These are phyloP conservation scores for Adrianichthys oophorus DNA, from an alignment of 2,797 vertebrate species.

Conservation along the genomic window DNA sequence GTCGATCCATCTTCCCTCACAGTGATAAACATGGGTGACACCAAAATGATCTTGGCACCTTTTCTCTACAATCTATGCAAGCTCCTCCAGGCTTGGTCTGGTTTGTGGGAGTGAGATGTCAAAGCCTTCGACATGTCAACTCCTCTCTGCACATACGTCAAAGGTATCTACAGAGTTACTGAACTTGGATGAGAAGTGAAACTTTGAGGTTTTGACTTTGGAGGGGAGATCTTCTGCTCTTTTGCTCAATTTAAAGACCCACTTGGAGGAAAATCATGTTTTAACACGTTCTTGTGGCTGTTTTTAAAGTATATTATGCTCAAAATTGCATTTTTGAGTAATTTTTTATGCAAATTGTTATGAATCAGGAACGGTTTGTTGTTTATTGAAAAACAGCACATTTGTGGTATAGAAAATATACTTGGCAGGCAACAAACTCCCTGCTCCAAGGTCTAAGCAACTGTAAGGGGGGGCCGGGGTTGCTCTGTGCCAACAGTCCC, in stretches of 20 bases:
- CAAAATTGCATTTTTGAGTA: no score
- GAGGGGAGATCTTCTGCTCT: conserved; percentile 6
- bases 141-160: conserved; percentile 25
- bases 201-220: conserved; percentile 8
- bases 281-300: no score
- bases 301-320: no score
- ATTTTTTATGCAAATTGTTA: background rate
- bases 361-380: no score
- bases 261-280: no score
- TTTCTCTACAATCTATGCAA: conserved; percentile 35
- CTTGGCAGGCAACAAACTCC: no score
- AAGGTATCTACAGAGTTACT: conserved; percentile 27
- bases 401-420: no score
- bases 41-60: conserved; percentile 59
- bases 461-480: no score
- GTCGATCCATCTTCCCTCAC: background rate
- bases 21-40: conserved; percentile 31
- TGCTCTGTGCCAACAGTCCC: no score
- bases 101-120: conserved; percentile 41
- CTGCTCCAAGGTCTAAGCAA: no score
- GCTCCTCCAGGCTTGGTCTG: conserved; percentile 30
- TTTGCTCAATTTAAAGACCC: background rate
- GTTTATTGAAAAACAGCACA: no score
- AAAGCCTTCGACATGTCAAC: conserved; percentile 49
- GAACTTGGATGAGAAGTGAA: background rate